Evolutionary conservation across 2,113 vertebrate genomes (phyloP), one percentile per base, ranked within the genome.

Genomic region (Pluvialis apricaria): DNA sequence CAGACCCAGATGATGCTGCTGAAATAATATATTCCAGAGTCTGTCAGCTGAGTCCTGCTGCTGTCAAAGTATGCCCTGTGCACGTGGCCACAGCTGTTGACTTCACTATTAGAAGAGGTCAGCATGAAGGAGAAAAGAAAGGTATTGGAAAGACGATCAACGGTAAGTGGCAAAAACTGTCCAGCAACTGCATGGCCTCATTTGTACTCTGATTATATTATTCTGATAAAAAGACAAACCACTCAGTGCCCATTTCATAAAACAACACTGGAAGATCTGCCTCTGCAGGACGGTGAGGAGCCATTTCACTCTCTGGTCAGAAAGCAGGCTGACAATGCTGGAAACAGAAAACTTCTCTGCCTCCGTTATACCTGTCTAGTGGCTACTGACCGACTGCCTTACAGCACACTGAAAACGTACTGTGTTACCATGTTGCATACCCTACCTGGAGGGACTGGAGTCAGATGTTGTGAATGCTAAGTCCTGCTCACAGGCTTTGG

Each of bases 21-120:
- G 77, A 82, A 95, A 91, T 93, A 52, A 94, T 82, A 47, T 60
- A 91, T 82, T 95, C 88, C 93, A 96, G 95, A 94, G 47, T 34
- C 90, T 90, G 76, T 86, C 92, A 94, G 69, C 32, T 91, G 90
- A 79, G 66, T 77, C 57, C 68, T 91, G 88, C 42, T 87, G 85
- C 87, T 94, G 82, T 96, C 95, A 91, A 80, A 84, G 25, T 29
- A 77, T 45, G 86, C 93, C 83, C 92, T 0, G 3, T 29, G 66
- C 92, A 86, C 13, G 0, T 77, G 72, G 86, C 78, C 92, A 81
- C 80, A 81, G 82, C 90, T 96, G 95, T 66, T 90, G 77, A 58
- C 66, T 94, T 94, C 49, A 47, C 75, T 76, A 18, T 51, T 81
- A 71, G 49, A 93, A 82, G 70, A 86, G 72, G 79, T 78, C 69